phyloP scores from a whole-genome alignment of 2,113 vertebrate species.

The Lamprotornis superbus region DNA sequence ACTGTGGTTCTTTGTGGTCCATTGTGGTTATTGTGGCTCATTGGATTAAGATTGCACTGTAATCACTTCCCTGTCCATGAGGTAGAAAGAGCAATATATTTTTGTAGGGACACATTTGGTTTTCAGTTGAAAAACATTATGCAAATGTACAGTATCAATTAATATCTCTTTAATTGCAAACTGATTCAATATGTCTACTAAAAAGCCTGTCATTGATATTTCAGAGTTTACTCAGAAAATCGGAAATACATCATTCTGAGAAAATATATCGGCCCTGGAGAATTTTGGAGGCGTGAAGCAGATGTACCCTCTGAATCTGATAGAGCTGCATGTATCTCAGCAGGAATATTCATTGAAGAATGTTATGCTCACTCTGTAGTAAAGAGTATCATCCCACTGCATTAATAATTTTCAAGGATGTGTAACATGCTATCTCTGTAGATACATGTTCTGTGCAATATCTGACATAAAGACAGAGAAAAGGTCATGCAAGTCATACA shows the following conservation, averaged over 20 bases:
- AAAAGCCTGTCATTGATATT: background rate
- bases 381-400: background rate
- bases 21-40: rapidly evolving
- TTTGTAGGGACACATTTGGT: background rate
- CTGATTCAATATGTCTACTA: background rate
- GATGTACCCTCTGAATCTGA: background rate
- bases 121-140: background rate
- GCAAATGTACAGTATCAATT: background rate
- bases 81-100: background rate
- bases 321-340: background rate
- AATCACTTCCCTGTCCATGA: background rate
- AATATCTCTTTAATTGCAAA: background rate
- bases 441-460: background rate
- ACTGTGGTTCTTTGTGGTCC: background rate
- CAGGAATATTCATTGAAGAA: background rate
- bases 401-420: background rate
- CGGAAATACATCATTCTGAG: rapidly evolving
- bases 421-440: background rate
- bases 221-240: background rate
- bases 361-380: background rate
- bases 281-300: background rate
- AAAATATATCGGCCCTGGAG: background rate
- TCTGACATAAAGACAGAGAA: background rate
- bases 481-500: background rate
- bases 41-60: background rate